phyloP scores from a whole-genome alignment of 2,113 vertebrate genomes.

The Egretta garzetta region DNA sequence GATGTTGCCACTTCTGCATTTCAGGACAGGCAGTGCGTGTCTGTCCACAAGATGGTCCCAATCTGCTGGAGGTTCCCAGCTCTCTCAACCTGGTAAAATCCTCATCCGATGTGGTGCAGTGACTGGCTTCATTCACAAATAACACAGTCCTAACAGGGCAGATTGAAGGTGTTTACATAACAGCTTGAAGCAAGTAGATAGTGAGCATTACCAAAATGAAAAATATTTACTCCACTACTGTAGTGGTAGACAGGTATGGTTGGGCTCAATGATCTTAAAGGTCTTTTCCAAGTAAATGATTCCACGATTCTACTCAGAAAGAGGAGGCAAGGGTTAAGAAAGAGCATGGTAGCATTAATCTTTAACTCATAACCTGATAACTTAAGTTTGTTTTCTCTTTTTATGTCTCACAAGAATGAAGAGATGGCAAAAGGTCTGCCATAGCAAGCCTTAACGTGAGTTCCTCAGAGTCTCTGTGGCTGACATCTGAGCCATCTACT shows the following conservation, averaged over 20 bases:
- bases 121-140: background rate
- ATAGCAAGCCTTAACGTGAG: fast-evolving
- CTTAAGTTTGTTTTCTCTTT: background rate
- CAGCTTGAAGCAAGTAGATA: background rate
- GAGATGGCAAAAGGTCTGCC: background rate
- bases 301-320: background rate
- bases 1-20: background rate
- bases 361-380: background rate
- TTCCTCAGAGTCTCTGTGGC: background rate
- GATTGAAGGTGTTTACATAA: background rate
- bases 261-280: too few species aligned
- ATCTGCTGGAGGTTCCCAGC: background rate
- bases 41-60: background rate
- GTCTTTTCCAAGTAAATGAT: too few species aligned
- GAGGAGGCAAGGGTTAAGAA: background rate
- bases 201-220: background rate
- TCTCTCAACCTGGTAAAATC: background rate
- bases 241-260: too few species aligned
- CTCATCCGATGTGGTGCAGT: background rate
- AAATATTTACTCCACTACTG: background rate
- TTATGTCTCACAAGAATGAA: background rate
- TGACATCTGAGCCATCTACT: background rate
- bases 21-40: background rate
- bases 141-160: background rate
- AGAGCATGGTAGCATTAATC: background rate